These are phyloP conservation scores for Linyphia triangularis DNA, from an alignment of 2,888 invertebrate species.

Conservation along the genomic window DNA sequence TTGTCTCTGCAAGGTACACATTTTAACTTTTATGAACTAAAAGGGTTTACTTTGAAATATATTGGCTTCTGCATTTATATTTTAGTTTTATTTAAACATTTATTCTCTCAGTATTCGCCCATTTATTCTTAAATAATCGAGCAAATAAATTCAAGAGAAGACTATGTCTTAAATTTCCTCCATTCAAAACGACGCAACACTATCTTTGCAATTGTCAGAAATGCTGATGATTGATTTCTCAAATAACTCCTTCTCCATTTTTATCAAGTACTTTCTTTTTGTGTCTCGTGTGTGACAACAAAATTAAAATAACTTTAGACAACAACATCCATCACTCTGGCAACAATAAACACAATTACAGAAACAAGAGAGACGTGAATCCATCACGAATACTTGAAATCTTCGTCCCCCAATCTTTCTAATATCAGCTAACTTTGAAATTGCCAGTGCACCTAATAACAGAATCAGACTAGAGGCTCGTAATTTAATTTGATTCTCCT, in stretches of 20 bases:
- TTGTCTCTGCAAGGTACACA: too few relatives aligned
- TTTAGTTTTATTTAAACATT: too few relatives aligned
- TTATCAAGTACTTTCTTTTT: not conserved
- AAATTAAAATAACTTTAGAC: not conserved
- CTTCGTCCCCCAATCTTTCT: not conserved
- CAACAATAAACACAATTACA: not conserved
- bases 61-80: too few relatives aligned
- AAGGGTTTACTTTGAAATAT: too few relatives aligned
- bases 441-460: slow-evolving; percentile 2
- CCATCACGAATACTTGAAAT: not conserved
- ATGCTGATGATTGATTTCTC: not conserved
- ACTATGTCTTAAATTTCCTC: not conserved
- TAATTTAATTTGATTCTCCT: slow-evolving; percentile 3
- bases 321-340: not conserved
- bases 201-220: not conserved
- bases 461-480: not conserved
- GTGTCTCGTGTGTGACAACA: not conserved
- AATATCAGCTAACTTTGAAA: not conserved
- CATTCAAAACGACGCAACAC: not conserved
- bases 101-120: too few relatives aligned
- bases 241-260: not conserved
- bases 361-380: not conserved
- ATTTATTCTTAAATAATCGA: too few relatives aligned
- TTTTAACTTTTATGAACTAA: too few relatives aligned
- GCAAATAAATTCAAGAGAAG: not conserved